A percentile compares a stretch with the other conserved stretches of the same genome.
These are phyloP conservation scores for Drosophila pruinosa DNA, from an alignment of 1,140 invertebrate genomes.

Conservation along the genomic window DNA sequence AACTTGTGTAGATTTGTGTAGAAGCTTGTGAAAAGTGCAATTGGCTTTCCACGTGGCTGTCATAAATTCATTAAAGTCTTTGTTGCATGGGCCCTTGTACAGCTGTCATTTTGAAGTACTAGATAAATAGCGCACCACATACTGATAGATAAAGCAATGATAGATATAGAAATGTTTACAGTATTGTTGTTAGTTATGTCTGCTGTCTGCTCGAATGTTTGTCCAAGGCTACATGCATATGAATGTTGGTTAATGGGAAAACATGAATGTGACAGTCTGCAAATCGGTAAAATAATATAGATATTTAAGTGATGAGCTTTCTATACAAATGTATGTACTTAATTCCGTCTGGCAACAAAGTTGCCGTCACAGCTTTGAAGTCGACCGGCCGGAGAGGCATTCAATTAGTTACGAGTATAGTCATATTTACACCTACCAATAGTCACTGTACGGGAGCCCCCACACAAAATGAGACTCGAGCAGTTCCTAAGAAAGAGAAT, in stretches of 20 bases:
- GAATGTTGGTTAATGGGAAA: not conserved
- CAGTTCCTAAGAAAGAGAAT: slow-evolving; percentile 63
- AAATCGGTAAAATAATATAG: slow-evolving; percentile 45
- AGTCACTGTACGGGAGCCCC: slow-evolving; percentile 32
- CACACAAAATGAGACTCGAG: slow-evolving; percentile 45
- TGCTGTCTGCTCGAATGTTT: slow-evolving; percentile 29
- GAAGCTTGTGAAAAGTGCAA: slow-evolving; percentile 60
- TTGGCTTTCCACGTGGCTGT: slow-evolving; percentile 41
- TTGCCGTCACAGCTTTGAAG: slow-evolving; percentile 57
- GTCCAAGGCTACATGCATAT: slow-evolving; percentile 23
- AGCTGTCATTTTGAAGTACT: slow-evolving; percentile 74
- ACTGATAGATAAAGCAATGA: slow-evolving; percentile 54
- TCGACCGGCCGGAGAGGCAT: slow-evolving; percentile 46
- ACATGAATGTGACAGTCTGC: not conserved
- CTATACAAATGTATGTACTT: not conserved
- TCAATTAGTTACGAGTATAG: slow-evolving; percentile 57
- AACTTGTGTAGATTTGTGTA: slow-evolving; percentile 1
- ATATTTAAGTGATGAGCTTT: slow-evolving; percentile 31
- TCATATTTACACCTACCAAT: slow-evolving; percentile 44
- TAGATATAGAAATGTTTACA: slow-evolving; percentile 58
- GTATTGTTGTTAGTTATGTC: slow-evolving; percentile 41
- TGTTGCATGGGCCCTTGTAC: slow-evolving; percentile 29
- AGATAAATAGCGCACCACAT: slow-evolving; percentile 56
- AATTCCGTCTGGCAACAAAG: slow-evolving; percentile 50
- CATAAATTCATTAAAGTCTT: slow-evolving; percentile 23